These are phyloP conservation scores for Ophiodon elongatus DNA, from an alignment of 2,113 vertebrate genomes.

Conservation along the genomic window DNA sequence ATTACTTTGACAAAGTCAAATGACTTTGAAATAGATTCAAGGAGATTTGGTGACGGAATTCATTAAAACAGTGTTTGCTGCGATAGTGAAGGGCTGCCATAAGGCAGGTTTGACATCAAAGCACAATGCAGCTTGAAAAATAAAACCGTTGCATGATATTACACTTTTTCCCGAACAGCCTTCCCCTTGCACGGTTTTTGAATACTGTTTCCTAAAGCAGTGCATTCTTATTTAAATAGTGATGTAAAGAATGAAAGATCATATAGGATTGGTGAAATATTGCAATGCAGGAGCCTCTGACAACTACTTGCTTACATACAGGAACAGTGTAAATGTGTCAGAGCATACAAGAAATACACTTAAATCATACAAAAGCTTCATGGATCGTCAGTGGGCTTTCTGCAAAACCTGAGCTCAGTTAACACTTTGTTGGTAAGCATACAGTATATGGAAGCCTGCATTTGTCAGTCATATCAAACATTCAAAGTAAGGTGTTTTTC, in stretches of 20 bases:
- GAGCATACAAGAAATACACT: too few species aligned
- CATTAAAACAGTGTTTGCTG: constrained; percentile 19
- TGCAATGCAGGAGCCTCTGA: not conserved
- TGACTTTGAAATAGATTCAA: constrained; percentile 29
- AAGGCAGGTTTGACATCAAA: constrained; percentile 40
- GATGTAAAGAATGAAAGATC: not conserved
- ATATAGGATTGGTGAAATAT: not conserved
- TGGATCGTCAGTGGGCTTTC: not conserved
- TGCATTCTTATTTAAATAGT: not conserved
- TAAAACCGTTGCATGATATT: constrained; percentile 12
- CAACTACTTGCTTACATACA: not conserved
- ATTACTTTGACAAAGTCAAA: constrained; percentile 20
- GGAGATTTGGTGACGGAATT: constrained; percentile 21
- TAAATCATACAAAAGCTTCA: too few species aligned
- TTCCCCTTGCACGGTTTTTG: not conserved
- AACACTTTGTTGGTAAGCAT: not conserved
- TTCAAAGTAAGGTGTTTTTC: not conserved
- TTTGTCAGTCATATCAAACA: not conserved
- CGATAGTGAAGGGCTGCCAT: constrained; percentile 7
- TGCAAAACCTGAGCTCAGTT: not conserved
- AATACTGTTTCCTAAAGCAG: constrained; percentile 19
- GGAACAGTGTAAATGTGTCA: not conserved
- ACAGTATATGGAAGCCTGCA: not conserved
- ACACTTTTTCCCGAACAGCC: not conserved
- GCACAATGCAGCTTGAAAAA: constrained; percentile 25